These are phyloP conservation scores for Cryptomyrus ogoouensis DNA, from an alignment of 2,113 vertebrate genomes.

Conservation along the genomic window DNA sequence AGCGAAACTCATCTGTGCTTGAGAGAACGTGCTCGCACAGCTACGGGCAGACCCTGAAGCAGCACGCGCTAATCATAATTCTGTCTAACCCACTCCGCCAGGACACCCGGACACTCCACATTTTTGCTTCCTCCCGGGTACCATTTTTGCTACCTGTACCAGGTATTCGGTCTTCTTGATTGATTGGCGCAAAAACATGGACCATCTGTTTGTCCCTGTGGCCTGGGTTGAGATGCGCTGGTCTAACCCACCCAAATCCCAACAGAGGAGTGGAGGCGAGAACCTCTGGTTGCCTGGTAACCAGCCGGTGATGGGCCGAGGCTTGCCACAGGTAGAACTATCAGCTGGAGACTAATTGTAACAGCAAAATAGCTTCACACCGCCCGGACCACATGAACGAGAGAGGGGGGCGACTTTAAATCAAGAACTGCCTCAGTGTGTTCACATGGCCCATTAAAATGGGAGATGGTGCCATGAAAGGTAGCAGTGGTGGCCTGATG, in stretches of 20 bases:
- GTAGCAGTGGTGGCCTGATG: too few species aligned
- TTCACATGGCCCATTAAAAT: background rate
- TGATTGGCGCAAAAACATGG: background rate
- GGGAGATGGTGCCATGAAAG: background rate
- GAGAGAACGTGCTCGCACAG: slow-evolving; percentile 8
- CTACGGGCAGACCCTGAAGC: background rate
- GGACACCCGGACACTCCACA: background rate
- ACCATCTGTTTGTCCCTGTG: background rate
- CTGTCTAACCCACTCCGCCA: background rate
- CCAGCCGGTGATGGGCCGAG: background rate
- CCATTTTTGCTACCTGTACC: background rate
- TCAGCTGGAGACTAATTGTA: slow-evolving; percentile 14
- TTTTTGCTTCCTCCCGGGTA: background rate
- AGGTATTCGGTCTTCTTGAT: background rate
- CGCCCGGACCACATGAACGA: slow-evolving; percentile 25
- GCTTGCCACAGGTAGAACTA: slow-evolving; percentile 15
- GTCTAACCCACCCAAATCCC: background rate
- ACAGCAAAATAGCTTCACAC: slow-evolving; percentile 14
- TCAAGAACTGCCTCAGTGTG: background rate
- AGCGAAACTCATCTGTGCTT: slow-evolving; percentile 4
- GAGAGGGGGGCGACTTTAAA: background rate
- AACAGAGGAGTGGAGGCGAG: background rate
- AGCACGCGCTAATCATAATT: background rate
- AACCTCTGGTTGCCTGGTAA: too few species aligned
- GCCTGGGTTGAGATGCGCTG: background rate